Evolutionary conservation across 2,113 vertebrate genomes (phyloP).

Genomic region (Lasiurus borealis): DNA sequence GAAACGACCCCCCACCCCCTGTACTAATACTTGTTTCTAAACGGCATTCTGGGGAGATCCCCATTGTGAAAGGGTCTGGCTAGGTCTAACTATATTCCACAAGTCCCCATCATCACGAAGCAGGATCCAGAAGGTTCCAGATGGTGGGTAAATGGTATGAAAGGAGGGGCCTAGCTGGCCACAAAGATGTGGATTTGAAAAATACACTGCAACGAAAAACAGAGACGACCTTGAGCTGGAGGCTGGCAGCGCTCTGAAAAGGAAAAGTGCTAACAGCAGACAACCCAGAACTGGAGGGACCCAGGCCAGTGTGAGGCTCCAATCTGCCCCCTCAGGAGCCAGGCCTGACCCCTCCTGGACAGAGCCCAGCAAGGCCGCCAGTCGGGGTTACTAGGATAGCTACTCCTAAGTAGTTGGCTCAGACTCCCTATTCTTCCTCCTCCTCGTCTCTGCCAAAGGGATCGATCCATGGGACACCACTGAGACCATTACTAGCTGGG

Average conservation of each 20-base stretch:
- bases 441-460: fast-evolving
- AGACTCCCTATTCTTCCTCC: background rate
- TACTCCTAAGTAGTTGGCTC: background rate
- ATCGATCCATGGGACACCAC: background rate
- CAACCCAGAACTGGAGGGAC: background rate
- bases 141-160: fast-evolving
- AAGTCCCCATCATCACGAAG: no score
- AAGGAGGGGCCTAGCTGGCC: background rate
- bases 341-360: fast-evolving
- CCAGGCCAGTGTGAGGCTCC: background rate
- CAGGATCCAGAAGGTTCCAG: background rate
- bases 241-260: background rate
- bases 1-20: background rate
- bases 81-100: background rate
- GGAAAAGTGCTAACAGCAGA: background rate
- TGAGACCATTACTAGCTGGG: background rate
- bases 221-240: background rate
- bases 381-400: fast-evolving
- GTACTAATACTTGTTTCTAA: background rate
- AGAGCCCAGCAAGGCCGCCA: no score
- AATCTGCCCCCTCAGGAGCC: background rate
- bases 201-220: background rate
- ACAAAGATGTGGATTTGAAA: background rate
- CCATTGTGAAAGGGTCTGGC: background rate
- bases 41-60: background rate